Evolutionary conservation across 2,888 invertebrate genomes (phyloP).

Genomic region (Lottia scabra): DNA sequence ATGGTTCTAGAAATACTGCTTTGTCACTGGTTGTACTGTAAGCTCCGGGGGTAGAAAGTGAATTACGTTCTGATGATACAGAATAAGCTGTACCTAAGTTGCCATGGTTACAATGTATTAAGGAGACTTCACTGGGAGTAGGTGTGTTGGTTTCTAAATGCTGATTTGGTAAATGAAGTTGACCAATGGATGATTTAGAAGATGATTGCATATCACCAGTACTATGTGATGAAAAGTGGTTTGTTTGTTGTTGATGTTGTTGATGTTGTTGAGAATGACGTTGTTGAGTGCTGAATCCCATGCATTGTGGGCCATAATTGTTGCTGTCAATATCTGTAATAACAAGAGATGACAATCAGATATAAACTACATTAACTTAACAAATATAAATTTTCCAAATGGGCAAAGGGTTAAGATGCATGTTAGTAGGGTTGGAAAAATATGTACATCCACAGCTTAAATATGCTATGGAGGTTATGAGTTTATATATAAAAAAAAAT

Average conservation of each 20-base stretch:
- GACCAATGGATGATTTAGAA: conserved; percentile 17
- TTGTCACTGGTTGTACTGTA: conserved; percentile 41
- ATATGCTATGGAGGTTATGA: too few relatives aligned
- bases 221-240: conserved; percentile 13
- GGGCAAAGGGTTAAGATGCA: too few relatives aligned
- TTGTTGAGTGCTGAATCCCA: conserved; percentile 29
- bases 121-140: conserved; percentile 62
- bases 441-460: too few relatives aligned
- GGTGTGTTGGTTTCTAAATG: conserved; percentile 56
- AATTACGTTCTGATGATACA: conserved; percentile 38
- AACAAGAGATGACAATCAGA: background rate
- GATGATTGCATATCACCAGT: conserved; percentile 16
- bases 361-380: too few relatives aligned
- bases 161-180: conserved; percentile 46
- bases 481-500: too few relatives aligned
- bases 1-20: conserved; percentile 56
- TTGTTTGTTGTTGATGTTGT: conserved; percentile 12
- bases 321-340: conserved; percentile 26
- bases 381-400: too few relatives aligned
- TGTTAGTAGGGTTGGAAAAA: too few relatives aligned
- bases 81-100: conserved; percentile 45
- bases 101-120: conserved; percentile 44
- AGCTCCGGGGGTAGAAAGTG: conserved; percentile 39
- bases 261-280: conserved; percentile 15
- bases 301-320: conserved; percentile 41